A percentile compares a stretch with the other conserved stretches of the same genome.
Evolutionary conservation across 2,797 vertebrate species (phyloP).

Genomic region (Diglossa cyanea): DNA sequence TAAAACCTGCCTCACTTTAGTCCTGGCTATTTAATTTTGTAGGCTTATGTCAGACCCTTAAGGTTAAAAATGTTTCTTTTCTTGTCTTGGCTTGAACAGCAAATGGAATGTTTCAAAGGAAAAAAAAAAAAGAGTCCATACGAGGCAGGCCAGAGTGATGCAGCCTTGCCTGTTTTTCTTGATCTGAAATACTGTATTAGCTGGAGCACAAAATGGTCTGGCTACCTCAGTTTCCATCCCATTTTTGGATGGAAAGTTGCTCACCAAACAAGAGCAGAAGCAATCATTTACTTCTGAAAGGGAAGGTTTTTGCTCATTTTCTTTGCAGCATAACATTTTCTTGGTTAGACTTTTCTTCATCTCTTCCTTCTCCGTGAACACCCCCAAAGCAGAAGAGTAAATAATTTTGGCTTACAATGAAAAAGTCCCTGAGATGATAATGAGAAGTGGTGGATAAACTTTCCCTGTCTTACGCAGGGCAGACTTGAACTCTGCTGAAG

Average conservation of each 20-base stretch:
- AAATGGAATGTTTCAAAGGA: constrained; percentile 39
- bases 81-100: constrained; percentile 45
- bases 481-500: constrained; percentile 30
- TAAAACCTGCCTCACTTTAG: constrained; percentile 31
- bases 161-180: constrained; percentile 44
- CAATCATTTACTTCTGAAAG: neutral
- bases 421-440: neutral
- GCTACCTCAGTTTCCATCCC: constrained; percentile 4
- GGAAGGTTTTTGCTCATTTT: neutral
- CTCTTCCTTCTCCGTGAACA: neutral
- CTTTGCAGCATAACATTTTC: neutral
- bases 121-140: neutral
- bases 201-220: neutral
- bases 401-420: neutral
- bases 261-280: neutral
- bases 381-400: neutral
- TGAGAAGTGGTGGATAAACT: neutral
- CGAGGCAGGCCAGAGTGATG: neutral
- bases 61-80: constrained; percentile 58
- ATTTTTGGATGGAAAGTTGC: constrained; percentile 21
- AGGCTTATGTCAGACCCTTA: constrained; percentile 19
- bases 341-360: neutral
- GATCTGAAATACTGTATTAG: constrained; percentile 17
- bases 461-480: neutral
- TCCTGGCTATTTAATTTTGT: constrained; percentile 26